Percentiles rank a stretch among this genome's conserved stretches.
phyloP scores from a whole-genome alignment of 1,140 invertebrate genomes.

The Drosophila trapezifrons region DNA sequence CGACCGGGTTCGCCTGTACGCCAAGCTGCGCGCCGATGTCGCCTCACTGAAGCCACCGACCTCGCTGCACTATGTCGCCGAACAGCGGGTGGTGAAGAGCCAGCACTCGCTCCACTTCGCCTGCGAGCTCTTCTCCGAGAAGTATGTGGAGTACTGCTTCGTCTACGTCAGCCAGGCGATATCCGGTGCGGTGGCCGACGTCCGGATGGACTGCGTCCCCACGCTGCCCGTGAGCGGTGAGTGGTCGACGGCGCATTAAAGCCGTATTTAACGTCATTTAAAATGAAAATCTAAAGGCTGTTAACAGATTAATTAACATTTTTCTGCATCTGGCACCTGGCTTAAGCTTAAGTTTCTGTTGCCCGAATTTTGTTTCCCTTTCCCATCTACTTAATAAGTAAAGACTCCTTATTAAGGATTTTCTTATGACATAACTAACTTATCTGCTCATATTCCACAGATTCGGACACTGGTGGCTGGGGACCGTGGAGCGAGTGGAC shows the following conservation, averaged over 20 bases:
- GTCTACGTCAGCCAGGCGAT: slow-evolving; percentile 92
- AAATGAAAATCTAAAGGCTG: slow-evolving; percentile 15
- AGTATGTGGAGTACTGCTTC: slow-evolving; percentile 93
- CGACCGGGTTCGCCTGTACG: slow-evolving; percentile 91
- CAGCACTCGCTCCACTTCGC: slow-evolving; percentile 90
- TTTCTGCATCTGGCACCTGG: background rate
- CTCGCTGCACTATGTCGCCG: slow-evolving; percentile 87
- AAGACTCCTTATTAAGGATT: background rate
- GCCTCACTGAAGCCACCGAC: slow-evolving; percentile 87
- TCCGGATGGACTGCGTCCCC: slow-evolving; percentile 91
- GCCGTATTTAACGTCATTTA: background rate
- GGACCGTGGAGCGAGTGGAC: slow-evolving; percentile 93
- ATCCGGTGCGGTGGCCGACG: slow-evolving; percentile 91
- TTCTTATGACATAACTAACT: background rate
- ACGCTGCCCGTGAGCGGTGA: slow-evolving; percentile 91
- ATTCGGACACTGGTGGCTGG: slow-evolving; percentile 91
- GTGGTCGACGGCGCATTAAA: slow-evolving; percentile 33
- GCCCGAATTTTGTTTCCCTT: too few species aligned
- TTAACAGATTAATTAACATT: background rate
- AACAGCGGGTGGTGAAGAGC: slow-evolving; percentile 86
- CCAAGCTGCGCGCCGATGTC: slow-evolving; percentile 88
- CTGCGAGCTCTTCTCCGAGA: slow-evolving; percentile 92
- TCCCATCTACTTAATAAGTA: too few species aligned
- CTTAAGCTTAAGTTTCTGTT: too few species aligned
- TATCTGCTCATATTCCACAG: slow-evolving; percentile 81